Base-by-base conservation (phyloP, 2,113 vertebrate genomes). In the Chloroceryle aenea region DNA sequence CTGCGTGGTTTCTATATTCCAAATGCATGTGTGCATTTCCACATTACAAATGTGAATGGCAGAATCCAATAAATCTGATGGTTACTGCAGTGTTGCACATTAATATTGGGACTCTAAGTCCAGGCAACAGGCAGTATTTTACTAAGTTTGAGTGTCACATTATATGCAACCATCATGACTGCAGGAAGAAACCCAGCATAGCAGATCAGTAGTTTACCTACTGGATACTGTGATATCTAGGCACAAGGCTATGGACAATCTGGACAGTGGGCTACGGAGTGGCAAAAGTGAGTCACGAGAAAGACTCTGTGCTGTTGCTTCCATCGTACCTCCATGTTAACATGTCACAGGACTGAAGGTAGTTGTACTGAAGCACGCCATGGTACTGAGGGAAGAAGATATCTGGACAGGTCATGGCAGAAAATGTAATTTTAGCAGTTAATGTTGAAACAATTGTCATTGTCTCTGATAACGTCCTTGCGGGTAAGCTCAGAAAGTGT, bases 31-130 rank as follows among this genome's bases (percentile, higher is more conserved):
- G 62, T 72, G 45, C 83, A 34, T 92, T 91, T 94, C 94, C 55
- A 61, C 67, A 90, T 64, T 88, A 84, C n/a, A 84, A 87, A 93
- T 69, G 32, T 64, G 61, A 68, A 74, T 72, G 52, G 80, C 40
- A 93, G 73, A 90, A 56, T 78, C 56, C 67, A 94, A 85, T 75
- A 94, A 90, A 86, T 95, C 56, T 84, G 84, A 81, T 32, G 43
- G 61, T 52, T 92, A 78, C 56, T 87, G 40, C 61, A 74, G 34
- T 48, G 75, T 58, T 91, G 66, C 43, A 36, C 64, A 78, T 78
- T 81, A 84, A 90, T 86, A 56, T 26, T 81, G 29, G 47, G 52
- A 55, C 72, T 71, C 38, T 68, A 68, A 78, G 42, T 78, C 53
- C 52, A 78, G 14, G 43, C 61, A 94, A 72, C 40, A 81, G 56